Percentiles rank a stretch among this genome's conserved stretches.
Evolutionary conservation across 2,113 vertebrate species (phyloP).

Genomic region (Xerus inauris): DNA sequence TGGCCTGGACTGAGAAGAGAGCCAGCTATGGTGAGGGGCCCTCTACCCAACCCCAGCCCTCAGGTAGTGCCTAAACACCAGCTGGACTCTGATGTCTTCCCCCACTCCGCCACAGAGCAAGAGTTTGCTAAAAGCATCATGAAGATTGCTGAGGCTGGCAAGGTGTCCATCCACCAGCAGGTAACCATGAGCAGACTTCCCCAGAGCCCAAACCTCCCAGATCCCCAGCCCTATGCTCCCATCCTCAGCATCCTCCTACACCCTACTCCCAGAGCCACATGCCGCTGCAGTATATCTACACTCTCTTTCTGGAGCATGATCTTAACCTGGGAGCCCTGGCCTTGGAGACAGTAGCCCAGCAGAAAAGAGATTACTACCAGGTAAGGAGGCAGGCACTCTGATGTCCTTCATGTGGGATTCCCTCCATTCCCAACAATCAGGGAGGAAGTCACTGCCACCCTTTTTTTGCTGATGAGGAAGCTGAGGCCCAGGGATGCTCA

Average conservation of each 20-base stretch:
- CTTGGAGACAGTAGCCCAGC: constrained; percentile 86
- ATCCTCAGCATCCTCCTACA: background rate
- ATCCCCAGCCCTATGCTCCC: background rate
- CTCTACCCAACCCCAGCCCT: background rate
- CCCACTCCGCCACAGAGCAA: constrained; percentile 75
- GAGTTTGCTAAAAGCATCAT: constrained; percentile 91
- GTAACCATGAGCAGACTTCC: constrained; percentile 78
- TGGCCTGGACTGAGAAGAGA: constrained; percentile 94
- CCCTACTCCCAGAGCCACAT: constrained; percentile 88
- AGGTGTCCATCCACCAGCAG: constrained; percentile 88
- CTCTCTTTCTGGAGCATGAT: constrained; percentile 92
- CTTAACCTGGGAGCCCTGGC: constrained; percentile 85
- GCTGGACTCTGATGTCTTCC: background rate
- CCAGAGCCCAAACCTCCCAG: background rate
- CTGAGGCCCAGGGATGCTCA: background rate
- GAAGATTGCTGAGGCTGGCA: constrained; percentile 91
- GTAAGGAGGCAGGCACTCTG: constrained; percentile 71
- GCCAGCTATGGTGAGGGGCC: constrained; percentile 89
- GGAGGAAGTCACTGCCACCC: background rate
- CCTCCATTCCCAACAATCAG: accelerated
- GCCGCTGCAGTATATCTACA: constrained; percentile 92
- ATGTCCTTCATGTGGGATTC: background rate
- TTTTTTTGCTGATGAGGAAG: constrained; percentile 43
- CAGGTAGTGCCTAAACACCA: background rate
- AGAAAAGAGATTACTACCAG: constrained; percentile 92